A percentile compares a stretch with the other conserved stretches of the same genome.
Conservation (phyloP, 2,888 invertebrate genomes). For the Oxytorus armatus region DNA sequence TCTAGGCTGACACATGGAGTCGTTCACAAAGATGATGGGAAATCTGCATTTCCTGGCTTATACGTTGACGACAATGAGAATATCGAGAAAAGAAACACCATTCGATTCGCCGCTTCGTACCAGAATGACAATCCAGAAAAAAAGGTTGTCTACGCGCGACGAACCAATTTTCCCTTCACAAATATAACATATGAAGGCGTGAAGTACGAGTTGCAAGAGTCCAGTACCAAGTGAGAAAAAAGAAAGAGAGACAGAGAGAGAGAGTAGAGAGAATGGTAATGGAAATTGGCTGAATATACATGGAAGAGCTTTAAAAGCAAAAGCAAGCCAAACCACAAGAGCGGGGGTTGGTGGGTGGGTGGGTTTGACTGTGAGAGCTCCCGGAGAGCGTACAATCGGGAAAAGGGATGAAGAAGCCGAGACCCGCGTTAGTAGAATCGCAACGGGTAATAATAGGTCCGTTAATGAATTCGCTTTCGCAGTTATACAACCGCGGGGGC, state of each 20-base stretch:
- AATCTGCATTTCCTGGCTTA: neutral
- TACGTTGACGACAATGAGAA: neutral
- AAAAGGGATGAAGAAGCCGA: constrained; percentile 71
- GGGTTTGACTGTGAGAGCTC: constrained; percentile 34
- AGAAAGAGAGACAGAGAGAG: neutral
- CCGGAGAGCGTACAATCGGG: constrained; percentile 46
- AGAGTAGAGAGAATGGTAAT: constrained; percentile 34
- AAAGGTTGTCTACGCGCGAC: neutral
- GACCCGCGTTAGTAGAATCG: constrained; percentile 75
- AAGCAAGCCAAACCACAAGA: constrained; percentile 40
- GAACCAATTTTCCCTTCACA: neutral
- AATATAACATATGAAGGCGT: constrained; percentile 4
- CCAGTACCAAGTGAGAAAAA: neutral
- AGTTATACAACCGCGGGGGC: constrained; percentile 65
- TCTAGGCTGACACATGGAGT: neutral
- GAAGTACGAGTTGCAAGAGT: constrained; percentile 16
- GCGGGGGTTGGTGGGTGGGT: constrained; percentile 44
- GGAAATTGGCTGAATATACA: constrained; percentile 51
- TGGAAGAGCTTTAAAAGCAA: constrained; percentile 50
- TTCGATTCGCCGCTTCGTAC: too few species aligned
- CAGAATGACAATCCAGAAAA: neutral
- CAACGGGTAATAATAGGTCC: constrained; percentile 70
- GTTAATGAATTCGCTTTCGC: constrained; percentile 67
- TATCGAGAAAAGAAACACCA: too few species aligned
- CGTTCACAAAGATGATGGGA: neutral